A percentile compares a stretch with the other conserved stretches of the same genome.
These are phyloP conservation scores for Olivierus martensii DNA, from an alignment of 1,140 invertebrate genomes.

Conservation along the genomic window DNA sequence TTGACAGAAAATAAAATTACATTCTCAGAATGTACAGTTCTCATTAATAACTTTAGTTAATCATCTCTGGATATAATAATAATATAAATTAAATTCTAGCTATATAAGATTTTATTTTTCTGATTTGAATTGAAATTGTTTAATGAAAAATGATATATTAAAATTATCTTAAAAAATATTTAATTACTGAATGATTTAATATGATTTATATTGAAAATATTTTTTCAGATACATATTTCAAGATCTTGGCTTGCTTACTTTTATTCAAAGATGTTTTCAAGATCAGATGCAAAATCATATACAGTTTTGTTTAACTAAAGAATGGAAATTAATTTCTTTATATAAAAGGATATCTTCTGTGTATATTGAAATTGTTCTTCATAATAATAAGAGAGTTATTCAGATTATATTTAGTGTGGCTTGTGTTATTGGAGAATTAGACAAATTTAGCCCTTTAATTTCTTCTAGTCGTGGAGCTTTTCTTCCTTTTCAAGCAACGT, in stretches of 20 bases:
- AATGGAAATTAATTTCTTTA: not conserved
- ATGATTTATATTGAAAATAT: too few relatives aligned
- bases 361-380: not conserved
- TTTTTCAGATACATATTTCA: slow-evolving; percentile 1
- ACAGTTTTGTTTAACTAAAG: slow-evolving; percentile 1
- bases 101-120: too few relatives aligned
- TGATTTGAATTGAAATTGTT: too few relatives aligned
- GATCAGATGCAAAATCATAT: slow-evolving; percentile 5
- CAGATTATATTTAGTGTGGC: slow-evolving; percentile 7
- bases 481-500: slow-evolving; percentile 8
- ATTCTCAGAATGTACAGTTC: too few relatives aligned
- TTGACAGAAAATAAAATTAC: too few relatives aligned
- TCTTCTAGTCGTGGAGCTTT: slow-evolving; percentile 1
- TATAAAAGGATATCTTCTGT: slow-evolving; percentile 5
- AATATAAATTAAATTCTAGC: too few relatives aligned
- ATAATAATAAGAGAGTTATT: not conserved
- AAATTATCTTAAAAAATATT: too few relatives aligned
- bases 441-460: slow-evolving; percentile 6
- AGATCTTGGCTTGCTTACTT: slow-evolving; percentile 3
- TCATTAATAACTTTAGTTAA: too few relatives aligned
- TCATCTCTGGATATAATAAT: too few relatives aligned
- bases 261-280: slow-evolving; percentile 8
- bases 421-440: not conserved
- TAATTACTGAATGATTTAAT: too few relatives aligned
- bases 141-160: too few relatives aligned